Base-by-base conservation (phyloP, 2,888 invertebrate species). In the Xestia rhomboidea region DNA sequence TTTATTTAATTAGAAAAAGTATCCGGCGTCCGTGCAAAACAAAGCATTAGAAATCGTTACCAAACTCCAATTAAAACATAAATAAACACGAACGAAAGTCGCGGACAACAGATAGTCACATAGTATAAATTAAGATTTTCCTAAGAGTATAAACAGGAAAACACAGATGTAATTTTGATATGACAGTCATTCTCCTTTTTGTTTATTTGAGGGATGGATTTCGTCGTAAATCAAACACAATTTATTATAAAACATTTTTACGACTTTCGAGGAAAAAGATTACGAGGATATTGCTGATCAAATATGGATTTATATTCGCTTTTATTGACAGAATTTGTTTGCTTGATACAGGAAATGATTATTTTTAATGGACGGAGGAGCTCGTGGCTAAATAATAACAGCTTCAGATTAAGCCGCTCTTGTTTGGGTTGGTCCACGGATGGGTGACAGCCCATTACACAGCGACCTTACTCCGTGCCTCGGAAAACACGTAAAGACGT, bases 251-350 rank as follows among this genome's bases (percentile, higher is more conserved):
- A 74, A 46, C 34, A 27, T 18, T 46, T 70, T 38, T 49, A 46
- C 18, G 15, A 62, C 10, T 30, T 54, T 30, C 2, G 5, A 38
- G 46, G 24, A 78, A 68, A 46, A 18, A 34, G 3, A 24, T n/a
- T 30, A 57, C 1, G 46, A 68, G 15, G n/a, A 63, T 41, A 64
- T 21, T 34, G 24, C 18, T 38, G 49, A 62, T 30, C 30, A 41
- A 46, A 49, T 4, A 27, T n/a, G 0, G 11, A 41, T 49, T n/a
- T 0, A 38, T n/a, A n/a, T 62, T 21, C n/a, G 3, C 1, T 76
- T 64, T 75, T 66, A 49, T 66, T 60, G 24, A 76, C 4, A 11
- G 0, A 41, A 75, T 54, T 38, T 64, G 24, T 74, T 76, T 27
- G 15, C 0, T 41, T 41, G 11, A 10, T 6, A 57, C 1, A 15